Evolutionary conservation across 2,113 vertebrate genomes (phyloP), one percentile per base, ranked within the genome.

Genomic region (Phainopepla nitens): DNA sequence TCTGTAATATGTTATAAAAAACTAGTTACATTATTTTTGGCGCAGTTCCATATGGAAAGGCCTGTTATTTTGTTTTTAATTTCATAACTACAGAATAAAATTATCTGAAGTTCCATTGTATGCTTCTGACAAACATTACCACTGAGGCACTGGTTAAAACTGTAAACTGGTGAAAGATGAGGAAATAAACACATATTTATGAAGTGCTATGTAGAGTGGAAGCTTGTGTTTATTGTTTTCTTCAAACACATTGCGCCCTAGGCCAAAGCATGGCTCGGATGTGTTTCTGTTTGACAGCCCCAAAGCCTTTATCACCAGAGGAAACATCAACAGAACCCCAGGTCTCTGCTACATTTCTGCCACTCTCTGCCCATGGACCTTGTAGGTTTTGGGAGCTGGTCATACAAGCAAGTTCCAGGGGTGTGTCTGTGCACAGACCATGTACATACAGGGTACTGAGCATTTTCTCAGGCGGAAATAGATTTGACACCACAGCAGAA

Each of bases 171-270:
- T 94, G 79, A 81, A 95, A 93, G 68, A 71, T 68, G 76, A 81
- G 80, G 90, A 94, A 96, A 97, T 97, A 96, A 97, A 97, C 75
- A 51, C 56, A 8, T 97, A 96, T 96, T 97, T 96, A 95, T 97
- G 45, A 93, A 94, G 76, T 68, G 56, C 90, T 93, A 2, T 29
- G 8, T 20, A 15, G 71, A 68, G 39, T 78, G 60, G 68, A 92
- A 91, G 33, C 35, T 57, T 87, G 56, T 79, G 15, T 79, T 95
- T 68, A n/a, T 80, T 82, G 54, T 80, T 93, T 77, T 66, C 64
- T 42, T 87, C 41, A 36, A 58, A 51, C 29, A 36, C 5, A 1
- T 69, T 54, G 16, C 23, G 35, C 39, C 28, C 23, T 66, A 15
- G 1, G 4, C 81, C 91, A 61, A 44, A 86, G 56, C 29, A 3